Base-by-base conservation (phyloP, 2,797 vertebrate species). In the Megalops cyprinoides region DNA sequence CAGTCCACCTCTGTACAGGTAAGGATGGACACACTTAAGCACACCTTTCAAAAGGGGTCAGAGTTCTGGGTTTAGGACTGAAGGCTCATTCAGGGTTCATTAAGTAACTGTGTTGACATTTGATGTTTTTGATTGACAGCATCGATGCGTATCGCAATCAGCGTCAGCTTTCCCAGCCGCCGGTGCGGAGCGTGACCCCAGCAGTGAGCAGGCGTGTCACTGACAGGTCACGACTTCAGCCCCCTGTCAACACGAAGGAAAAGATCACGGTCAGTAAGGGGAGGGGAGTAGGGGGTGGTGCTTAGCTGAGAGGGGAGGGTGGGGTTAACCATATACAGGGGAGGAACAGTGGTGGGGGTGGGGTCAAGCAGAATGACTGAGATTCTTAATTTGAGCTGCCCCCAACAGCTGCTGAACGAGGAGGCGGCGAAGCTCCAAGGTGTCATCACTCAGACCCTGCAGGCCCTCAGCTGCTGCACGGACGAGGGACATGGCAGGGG, bases 401-500 rank as follows among this genome's bases (percentile, higher is more conserved):
- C 69, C 49, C 51, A 44, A 12, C 83, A 96, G 95, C 83, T 88
- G 77, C 89, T 95, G 1, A 93, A 86, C 51, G 92, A 94, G 77
- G 95, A 96, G 58, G 91, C 91, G 3, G 91, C 81, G 4, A 92
- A 90, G 76, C 87, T 95, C 73, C 93, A 95, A 89, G 93, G 80
- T 1, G 88, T 96, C 48, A 93, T 96, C 76, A 89, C 86, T 76
- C 95, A 96, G 89, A 95, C 95, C 0, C 88, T 95, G 60, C 94
- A 95, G 80, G 95, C 95, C 15, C 87, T 96, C 67, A 92, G 88
- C 90, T 95, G 92, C 91, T 96, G 95, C 51, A 94, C 92, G 0
- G 95, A 96, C 23, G 92, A 93, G 77, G 91, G 93, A 5, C 95
- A 96, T 0, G 95, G 95, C 0, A 92, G 92, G 74, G 95, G 95